phyloP scores from a whole-genome alignment of 2,797 vertebrate genomes.

The Mionectes olivaceus region DNA sequence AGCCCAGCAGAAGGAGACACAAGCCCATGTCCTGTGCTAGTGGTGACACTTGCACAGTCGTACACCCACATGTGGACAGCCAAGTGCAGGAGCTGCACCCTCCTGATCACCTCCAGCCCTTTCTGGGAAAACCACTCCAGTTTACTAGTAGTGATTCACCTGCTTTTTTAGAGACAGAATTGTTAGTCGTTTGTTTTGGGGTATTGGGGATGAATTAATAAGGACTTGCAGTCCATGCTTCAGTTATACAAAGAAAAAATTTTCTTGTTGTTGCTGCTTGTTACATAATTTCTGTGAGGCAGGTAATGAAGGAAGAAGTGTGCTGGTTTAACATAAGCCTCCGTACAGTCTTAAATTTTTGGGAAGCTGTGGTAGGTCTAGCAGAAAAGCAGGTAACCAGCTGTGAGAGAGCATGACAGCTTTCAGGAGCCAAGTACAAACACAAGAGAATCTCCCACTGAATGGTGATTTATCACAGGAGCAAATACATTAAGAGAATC shows the following conservation, averaged over 20 bases:
- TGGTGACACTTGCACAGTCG: fast-evolving
- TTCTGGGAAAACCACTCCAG: background rate
- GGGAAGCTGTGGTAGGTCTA: background rate
- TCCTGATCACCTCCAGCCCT: background rate
- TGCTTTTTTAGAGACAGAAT: background rate
- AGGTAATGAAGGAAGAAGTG: background rate
- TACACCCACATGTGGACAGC: fast-evolving
- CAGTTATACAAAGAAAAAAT: background rate
- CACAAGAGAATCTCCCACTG: background rate
- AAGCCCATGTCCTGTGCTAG: background rate
- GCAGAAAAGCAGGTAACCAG: background rate
- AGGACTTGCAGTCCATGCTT: background rate
- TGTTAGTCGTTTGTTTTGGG: background rate
- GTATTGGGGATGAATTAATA: background rate
- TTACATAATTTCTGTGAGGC: background rate
- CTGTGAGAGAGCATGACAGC: background rate
- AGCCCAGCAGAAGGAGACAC: background rate
- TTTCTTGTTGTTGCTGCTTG: background rate
- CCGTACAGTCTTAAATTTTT: background rate
- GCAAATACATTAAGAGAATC: background rate
- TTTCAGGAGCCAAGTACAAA: background rate
- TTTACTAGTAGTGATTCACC: background rate
- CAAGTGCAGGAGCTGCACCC: background rate
- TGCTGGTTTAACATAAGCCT: background rate
- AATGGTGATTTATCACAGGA: background rate